These are phyloP conservation scores for Tipula lateralis DNA, from an alignment of 2,888 invertebrate species.

Conservation along the genomic window DNA sequence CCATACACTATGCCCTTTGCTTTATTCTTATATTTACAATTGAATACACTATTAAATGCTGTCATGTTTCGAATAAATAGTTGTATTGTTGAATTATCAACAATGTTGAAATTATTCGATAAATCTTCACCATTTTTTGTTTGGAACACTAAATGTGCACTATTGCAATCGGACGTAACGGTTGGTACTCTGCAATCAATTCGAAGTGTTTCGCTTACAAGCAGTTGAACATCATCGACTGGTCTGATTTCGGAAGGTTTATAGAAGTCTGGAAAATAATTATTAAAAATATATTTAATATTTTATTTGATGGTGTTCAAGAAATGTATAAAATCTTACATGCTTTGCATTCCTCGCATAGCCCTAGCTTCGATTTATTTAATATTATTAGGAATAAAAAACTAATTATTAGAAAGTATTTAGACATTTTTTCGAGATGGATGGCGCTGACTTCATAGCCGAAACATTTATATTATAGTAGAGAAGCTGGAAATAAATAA, in stretches of 20 bases:
- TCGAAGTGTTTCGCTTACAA: neutral
- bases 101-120: neutral
- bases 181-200: neutral
- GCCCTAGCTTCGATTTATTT: neutral
- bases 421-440: neutral
- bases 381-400: neutral
- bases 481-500: neutral
- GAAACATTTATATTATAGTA: neutral
- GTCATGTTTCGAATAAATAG: neutral
- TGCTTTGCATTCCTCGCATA: neutral
- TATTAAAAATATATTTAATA: neutral
- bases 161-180: neutral
- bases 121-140: neutral
- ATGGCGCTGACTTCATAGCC: neutral
- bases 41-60: neutral
- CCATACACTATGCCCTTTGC: neutral
- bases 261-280: neutral
- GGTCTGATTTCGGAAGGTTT: neutral
- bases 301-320: neutral
- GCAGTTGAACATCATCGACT: neutral
- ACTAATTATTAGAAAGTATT: neutral
- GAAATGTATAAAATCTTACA: neutral
- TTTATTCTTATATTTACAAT: neutral
- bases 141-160: neutral
- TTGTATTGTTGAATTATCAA: neutral